Conservation (phyloP, 2,113 vertebrate species). For the Bambusicola thoracicus region DNA sequence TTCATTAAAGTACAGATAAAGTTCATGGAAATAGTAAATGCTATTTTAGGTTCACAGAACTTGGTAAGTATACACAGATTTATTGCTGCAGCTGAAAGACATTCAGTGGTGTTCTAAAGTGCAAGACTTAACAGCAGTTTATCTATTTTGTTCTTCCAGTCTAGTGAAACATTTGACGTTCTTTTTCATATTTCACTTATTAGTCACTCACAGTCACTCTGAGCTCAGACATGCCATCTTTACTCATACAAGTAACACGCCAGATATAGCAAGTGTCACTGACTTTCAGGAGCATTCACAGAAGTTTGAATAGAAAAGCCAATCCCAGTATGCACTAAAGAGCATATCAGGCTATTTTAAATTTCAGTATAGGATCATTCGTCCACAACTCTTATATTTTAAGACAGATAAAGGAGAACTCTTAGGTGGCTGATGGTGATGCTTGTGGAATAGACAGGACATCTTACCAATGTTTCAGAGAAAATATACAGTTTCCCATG, state of each 20-base stretch:
- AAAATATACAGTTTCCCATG: not conserved
- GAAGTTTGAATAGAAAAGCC: not conserved
- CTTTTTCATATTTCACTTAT: not conserved
- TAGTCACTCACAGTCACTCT: not conserved
- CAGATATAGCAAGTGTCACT: not conserved
- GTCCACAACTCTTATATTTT: not conserved
- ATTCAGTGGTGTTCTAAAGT: not conserved
- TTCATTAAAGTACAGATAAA: not conserved
- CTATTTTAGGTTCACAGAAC: conserved; percentile 17
- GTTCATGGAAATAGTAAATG: not conserved
- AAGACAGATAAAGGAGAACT: not conserved
- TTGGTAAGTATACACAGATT: not conserved
- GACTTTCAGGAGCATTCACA: not conserved
- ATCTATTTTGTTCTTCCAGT: not conserved
- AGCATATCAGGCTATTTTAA: not conserved
- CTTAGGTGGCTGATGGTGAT: not conserved
- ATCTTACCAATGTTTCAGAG: not conserved
- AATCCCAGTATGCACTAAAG: not conserved
- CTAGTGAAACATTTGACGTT: not conserved
- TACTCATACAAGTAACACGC: not conserved
- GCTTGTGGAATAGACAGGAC: not conserved
- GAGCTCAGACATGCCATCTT: not conserved
- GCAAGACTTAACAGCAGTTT: not conserved
- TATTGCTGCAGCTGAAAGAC: not conserved
- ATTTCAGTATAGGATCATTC: not conserved